Conservation (phyloP, 2,888 invertebrate species). For the Tethea ocularis region DNA sequence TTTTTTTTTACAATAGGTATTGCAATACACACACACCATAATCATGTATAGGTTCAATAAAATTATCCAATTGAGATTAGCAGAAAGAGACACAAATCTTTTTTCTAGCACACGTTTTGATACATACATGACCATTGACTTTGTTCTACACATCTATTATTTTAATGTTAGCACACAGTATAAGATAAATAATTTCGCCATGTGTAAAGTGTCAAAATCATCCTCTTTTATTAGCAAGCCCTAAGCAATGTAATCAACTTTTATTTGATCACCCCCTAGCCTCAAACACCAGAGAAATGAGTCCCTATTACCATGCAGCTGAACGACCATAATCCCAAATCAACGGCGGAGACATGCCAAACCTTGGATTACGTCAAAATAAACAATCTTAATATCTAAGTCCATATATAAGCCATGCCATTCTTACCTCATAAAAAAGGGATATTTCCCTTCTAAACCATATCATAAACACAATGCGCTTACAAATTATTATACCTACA, state of each 20-base stretch:
- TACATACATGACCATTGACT: too few relatives aligned
- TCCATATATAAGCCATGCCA: slow-evolving; percentile 72
- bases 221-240: neutral
- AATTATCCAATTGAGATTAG: too few relatives aligned
- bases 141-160: too few relatives aligned
- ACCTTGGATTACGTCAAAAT: slow-evolving; percentile 53
- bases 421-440: slow-evolving; percentile 79
- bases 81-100: too few relatives aligned
- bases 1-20: too few relatives aligned
- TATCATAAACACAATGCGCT: slow-evolving; percentile 68
- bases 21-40: too few relatives aligned
- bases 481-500: slow-evolving; percentile 29
- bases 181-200: neutral
- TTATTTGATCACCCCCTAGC: neutral
- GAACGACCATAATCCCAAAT: slow-evolving; percentile 32
- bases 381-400: slow-evolving; percentile 72
- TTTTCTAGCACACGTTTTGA: too few relatives aligned
- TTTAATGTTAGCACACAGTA: neutral
- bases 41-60: too few relatives aligned
- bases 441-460: slow-evolving; percentile 77
- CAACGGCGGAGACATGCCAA: slow-evolving; percentile 31
- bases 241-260: neutral
- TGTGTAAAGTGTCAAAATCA: neutral
- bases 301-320: slow-evolving; percentile 6
- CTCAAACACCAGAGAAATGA: neutral